Evolutionary conservation across 2,113 vertebrate species (phyloP).

Genomic region (Saimiri boliviensis): DNA sequence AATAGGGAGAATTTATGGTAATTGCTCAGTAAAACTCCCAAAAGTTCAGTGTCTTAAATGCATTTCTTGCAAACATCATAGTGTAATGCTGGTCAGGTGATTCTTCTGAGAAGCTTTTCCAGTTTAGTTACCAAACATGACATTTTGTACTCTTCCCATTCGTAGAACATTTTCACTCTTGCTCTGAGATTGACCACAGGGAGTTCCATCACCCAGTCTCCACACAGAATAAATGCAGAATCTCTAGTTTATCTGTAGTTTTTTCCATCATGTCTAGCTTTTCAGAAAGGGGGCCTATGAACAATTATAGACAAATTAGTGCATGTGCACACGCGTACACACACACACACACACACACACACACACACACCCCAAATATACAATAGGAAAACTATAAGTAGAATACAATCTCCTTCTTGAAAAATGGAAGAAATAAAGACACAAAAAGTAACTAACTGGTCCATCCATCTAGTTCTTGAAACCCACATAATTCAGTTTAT

Average conservation of each 20-base stretch:
- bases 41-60: neutral
- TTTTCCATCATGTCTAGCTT: neutral
- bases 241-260: neutral
- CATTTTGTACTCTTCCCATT: neutral
- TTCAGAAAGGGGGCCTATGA: neutral
- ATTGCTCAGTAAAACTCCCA: neutral
- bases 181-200: neutral
- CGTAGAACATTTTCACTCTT: neutral
- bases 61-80: neutral
- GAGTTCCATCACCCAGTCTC: neutral
- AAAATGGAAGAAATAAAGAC: neutral
- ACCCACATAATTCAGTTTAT: neutral
- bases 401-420: neutral
- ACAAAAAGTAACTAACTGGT: neutral
- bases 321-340: accelerated
- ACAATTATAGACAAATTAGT: neutral
- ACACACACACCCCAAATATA: neutral
- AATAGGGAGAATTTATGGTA: neutral
- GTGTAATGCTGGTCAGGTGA: neutral
- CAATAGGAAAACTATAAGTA: neutral
- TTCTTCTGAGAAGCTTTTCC: neutral
- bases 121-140: neutral
- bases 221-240: neutral
- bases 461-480: neutral
- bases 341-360: neutral